Conservation (phyloP, 2,797 vertebrate species). For the Dicrostonyx torquatus region DNA sequence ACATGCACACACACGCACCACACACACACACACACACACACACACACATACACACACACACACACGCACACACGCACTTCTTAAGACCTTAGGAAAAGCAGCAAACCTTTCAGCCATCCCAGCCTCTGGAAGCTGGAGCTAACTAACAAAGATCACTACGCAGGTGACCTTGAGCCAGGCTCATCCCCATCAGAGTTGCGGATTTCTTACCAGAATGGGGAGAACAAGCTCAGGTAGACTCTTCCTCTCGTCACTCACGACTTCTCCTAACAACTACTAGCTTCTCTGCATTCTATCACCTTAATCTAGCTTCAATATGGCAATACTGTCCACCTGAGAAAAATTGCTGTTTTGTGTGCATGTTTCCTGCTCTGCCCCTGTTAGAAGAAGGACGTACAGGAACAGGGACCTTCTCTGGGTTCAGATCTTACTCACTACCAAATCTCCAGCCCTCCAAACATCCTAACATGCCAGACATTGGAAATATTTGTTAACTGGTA, state of each 20-base stretch:
- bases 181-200: not conserved
- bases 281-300: not conserved
- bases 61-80: not conserved
- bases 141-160: not conserved
- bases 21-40: no score
- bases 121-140: not conserved
- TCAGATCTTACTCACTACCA: not conserved
- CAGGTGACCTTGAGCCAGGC: not conserved
- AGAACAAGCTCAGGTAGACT: not conserved
- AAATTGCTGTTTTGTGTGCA: fast-evolving
- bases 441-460: not conserved
- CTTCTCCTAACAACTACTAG: not conserved
- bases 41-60: not conserved
- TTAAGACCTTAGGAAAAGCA: not conserved
- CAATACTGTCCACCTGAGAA: no score
- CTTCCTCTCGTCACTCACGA: not conserved
- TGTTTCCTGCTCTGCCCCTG: not conserved
- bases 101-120: no score
- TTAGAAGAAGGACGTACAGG: not conserved
- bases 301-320: not conserved
- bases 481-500: not conserved
- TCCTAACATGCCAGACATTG: not conserved
- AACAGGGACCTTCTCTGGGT: not conserved
- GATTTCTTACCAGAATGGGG: not conserved
- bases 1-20: not conserved